Evolutionary conservation across 2,797 vertebrate species (phyloP).

Genomic region (Thunnus albacares): DNA sequence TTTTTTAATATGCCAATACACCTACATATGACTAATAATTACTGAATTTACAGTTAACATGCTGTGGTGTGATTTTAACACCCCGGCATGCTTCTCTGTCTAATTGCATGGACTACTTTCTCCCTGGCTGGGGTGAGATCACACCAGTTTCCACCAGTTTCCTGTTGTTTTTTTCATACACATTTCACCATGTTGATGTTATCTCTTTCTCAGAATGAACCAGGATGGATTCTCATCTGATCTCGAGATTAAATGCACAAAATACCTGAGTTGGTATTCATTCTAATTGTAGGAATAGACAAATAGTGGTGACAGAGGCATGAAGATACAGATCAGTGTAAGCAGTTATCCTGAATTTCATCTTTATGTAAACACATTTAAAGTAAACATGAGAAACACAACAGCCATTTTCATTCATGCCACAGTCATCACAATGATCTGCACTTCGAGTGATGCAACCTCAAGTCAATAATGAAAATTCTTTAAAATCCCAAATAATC

Average conservation of each 20-base stretch:
- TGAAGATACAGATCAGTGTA: conserved; percentile 24
- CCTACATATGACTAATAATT: not conserved
- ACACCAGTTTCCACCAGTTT: conserved; percentile 1
- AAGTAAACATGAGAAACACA: conserved; percentile 17
- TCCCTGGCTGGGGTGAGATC: not conserved
- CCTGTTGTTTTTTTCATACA: conserved; percentile 21
- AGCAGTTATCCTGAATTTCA: conserved; percentile 25
- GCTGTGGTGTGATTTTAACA: conserved; percentile 14
- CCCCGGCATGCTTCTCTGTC: not conserved
- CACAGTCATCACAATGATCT: not conserved
- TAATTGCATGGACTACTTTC: conserved; percentile 10
- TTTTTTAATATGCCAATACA: not conserved
- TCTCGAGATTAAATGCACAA: conserved; percentile 10
- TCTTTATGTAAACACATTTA: conserved; percentile 7
- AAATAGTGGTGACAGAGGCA: not conserved
- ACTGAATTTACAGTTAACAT: not conserved
- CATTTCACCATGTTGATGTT: conserved; percentile 17
- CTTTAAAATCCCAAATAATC: conserved; percentile 15
- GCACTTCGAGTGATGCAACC: conserved; percentile 4
- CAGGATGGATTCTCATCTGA: not conserved
- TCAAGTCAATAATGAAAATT: not conserved
- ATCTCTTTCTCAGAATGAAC: conserved; percentile 17
- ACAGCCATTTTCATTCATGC: conserved; percentile 12
- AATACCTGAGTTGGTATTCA: not conserved
- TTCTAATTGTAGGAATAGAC: not conserved